These are phyloP conservation scores for Melanostoma mellinum DNA, from an alignment of 2,888 invertebrate genomes.

Conservation along the genomic window DNA sequence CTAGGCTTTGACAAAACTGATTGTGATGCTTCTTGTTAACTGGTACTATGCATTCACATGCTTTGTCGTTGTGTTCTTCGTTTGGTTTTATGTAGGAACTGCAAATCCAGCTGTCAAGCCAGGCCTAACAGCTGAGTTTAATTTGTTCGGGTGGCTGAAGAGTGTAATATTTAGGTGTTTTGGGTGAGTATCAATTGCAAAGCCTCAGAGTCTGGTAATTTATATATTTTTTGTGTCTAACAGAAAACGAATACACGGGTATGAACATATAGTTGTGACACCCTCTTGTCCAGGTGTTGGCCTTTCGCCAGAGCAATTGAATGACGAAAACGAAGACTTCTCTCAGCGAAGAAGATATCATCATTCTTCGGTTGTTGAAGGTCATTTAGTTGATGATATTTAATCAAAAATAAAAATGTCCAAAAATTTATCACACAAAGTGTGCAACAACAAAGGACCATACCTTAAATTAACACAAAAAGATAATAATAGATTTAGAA, in stretches of 20 bases:
- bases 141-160: conserved; percentile 90
- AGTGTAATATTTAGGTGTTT: conserved; percentile 88
- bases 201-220: not conserved
- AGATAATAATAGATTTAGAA: conserved; percentile 70
- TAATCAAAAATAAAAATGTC: conserved; percentile 31
- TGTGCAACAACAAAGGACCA: conserved; percentile 49
- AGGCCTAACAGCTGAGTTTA: conserved; percentile 92
- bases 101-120: conserved; percentile 98
- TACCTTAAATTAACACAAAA: conserved; percentile 51
- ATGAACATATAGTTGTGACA: conserved; percentile 93
- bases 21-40: conserved; percentile 96
- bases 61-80: conserved; percentile 89
- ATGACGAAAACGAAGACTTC: conserved; percentile 98
- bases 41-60: conserved; percentile 96
- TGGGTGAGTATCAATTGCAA: conserved; percentile 86
- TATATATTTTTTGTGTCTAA: conserved; percentile 81
- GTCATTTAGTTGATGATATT: conserved; percentile 80
- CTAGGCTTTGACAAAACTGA: conserved; percentile 92
- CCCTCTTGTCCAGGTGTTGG: conserved; percentile 91
- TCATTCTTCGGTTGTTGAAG: conserved; percentile 91
- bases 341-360: conserved; percentile 95
- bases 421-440: conserved; percentile 23
- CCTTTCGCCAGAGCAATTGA: conserved; percentile 92
- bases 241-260: conserved; percentile 88
- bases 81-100: conserved; percentile 97